A percentile compares a stretch with the other conserved stretches of the same genome.
Evolutionary conservation across 1,140 invertebrate genomes (phyloP).

Genomic region (Dufourea novaeangliae): DNA sequence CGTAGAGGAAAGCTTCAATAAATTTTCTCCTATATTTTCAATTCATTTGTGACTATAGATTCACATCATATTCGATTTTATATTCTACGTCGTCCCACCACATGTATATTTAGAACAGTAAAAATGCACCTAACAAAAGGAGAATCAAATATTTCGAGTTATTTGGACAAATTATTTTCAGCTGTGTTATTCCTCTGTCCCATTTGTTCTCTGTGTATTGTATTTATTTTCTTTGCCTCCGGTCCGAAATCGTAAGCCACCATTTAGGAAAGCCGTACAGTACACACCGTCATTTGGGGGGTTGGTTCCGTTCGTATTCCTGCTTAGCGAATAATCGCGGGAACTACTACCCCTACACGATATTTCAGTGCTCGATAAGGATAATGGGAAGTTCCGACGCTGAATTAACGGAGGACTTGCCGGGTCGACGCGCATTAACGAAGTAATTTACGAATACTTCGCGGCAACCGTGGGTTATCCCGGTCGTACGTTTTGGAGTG

Average conservation of each 20-base stretch:
- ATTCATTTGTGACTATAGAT: no score
- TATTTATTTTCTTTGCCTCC: background rate
- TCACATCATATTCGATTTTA: no score
- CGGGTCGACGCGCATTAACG: conserved; percentile 55
- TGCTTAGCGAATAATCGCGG: conserved; percentile 22
- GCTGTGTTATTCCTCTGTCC: no score
- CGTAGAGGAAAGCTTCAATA: no score
- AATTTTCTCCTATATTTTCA: no score
- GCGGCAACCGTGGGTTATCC: conserved; percentile 44
- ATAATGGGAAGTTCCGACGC: conserved; percentile 39
- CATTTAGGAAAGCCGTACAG: background rate
- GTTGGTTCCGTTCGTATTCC: conserved; percentile 20
- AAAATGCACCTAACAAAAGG: no score
- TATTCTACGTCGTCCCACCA: no score
- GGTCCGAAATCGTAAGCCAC: background rate
- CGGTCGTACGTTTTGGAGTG: conserved; percentile 54
- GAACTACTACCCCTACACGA: conserved; percentile 12
- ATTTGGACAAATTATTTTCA: no score
- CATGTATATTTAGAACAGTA: no score
- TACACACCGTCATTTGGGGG: background rate
- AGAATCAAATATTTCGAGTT: no score
- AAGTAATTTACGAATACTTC: conserved; percentile 59
- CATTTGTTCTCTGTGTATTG: no score
- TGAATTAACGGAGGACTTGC: conserved; percentile 59
- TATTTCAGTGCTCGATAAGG: conserved; percentile 52